Base-by-base conservation (phyloP, 2,888 invertebrate genomes). In the Epistrophella euchroma region DNA sequence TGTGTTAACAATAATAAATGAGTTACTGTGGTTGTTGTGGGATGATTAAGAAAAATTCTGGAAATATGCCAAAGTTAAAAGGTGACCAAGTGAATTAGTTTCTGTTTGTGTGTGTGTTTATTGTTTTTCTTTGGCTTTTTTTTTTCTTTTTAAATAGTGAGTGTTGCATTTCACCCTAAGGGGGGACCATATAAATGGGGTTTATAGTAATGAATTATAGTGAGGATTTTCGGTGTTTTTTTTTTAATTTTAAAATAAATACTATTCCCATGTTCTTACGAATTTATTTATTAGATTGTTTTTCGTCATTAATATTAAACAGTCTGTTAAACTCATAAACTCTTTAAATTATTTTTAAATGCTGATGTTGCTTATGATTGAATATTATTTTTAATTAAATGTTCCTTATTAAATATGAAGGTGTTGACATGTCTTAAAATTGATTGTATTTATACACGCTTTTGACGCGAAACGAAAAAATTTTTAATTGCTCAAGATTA, bases 51-150 rank as follows among this genome's bases (percentile, higher is more conserved):
- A 68, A 56, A 76, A 81, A 50, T 40, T 35, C 81, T 85, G 85
- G 85, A 85, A 81, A 62, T 58, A 85, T 85, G 85, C 85, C 81
- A 85, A 85, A 81, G 72, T 73, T 70, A 47, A 85, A 80, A 85
- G 85, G 85, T 85, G 85, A 81, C 68, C 72, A 52, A 76, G 68
- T 70, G 68, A 72, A 80, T 55, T 74, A 28, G 37, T 76, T 19
- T 55, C 10, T 32, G 40, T 55, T 19, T 17, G 70, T 32, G 13
- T 17, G 40, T 55, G 40, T 28, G 70, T 32, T 15, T 17, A 9
- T 13, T 55, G 28, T 72, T 28, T 45, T 45, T 15, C 28, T 0
- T n/a, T 22, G 15, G 28, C 11, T 2, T 35, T 32, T 2, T 13
- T 55, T 2, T 55, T 28, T 56, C 0, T 56, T 28, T 28, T 64